Evolutionary conservation across 1,140 invertebrate species (phyloP), one percentile per base, ranked within the genome.

Genomic region (Lordiphosa clarofinis): DNA sequence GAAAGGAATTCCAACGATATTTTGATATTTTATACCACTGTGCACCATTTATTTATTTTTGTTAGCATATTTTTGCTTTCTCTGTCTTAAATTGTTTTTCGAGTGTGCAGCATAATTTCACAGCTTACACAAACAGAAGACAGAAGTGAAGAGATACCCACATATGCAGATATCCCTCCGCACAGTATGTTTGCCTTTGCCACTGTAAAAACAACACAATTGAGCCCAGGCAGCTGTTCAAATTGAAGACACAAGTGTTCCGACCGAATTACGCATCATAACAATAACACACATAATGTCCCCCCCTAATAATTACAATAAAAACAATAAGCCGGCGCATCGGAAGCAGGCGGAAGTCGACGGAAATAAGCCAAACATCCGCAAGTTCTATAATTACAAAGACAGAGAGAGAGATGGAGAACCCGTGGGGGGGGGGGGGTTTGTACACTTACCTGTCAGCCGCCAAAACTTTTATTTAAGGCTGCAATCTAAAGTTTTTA

Each of bases 311-410:
- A 72, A 65, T 72, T 65, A 73, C 38, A 62, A 73, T 56, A 66
- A 52, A 24, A 67, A 73, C 49, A 73, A 61, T 58, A 64, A 71
- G 54, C 36, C 43, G 50, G 42, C 52, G 55, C 63, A 73, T 60
- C 70, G 70, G 72, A 73, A 73, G 62, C 62, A 40, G 37, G 24
- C 69, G 68, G 68, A 74, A 74, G 71, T 74, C 63, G 59, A 60
- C 71, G 71, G 72, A 74, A 74, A 74, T 74, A 74, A 74, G 62
- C 59, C 59, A 64, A 74, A 74, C 71, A 74, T 74, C 71, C 71
- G 71, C 64, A 68, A 68, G 64, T 68, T 68, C 64, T 74, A 31
- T 31, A 74, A 74, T 74, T 74, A 65, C 64, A 73, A 64, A 56
- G 39, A 35, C 37, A 65, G 3, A 13, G 4, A 12, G 11, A 15